Evolutionary conservation across 2,113 vertebrate species (phyloP).

Genomic region (Silurus glanis): DNA sequence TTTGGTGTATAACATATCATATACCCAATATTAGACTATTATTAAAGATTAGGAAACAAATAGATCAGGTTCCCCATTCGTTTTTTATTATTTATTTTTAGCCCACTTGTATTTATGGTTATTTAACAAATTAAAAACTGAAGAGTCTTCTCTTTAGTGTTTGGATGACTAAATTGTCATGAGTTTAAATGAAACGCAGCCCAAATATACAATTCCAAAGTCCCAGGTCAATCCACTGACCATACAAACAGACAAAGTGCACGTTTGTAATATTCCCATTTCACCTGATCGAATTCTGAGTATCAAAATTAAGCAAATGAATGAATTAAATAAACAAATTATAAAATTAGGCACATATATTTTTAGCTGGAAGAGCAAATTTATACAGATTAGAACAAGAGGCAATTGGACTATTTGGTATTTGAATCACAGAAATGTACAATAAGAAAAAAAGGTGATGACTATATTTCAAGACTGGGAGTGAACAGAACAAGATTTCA

Average conservation of each 20-base stretch:
- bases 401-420: conserved; percentile 25
- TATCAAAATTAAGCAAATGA: conserved; percentile 53
- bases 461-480: not conserved
- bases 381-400: conserved; percentile 35
- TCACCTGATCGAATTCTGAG: conserved; percentile 47
- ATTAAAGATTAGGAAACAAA: conserved; percentile 17
- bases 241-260: conserved; percentile 27
- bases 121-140: not conserved
- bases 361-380: conserved; percentile 30
- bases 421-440: conserved; percentile 29
- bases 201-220: conserved; percentile 35
- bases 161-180: not conserved
- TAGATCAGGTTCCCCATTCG: not conserved
- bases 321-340: conserved; percentile 64
- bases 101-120: not conserved
- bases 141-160: not conserved
- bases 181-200: not conserved
- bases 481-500: conserved; percentile 1
- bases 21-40: conserved; percentile 2
- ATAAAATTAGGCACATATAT: conserved; percentile 72
- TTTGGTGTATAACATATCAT: conserved; percentile 36
- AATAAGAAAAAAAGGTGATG: not conserved
- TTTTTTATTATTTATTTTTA: not conserved
- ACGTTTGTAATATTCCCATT: conserved; percentile 48
- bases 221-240: not conserved